Evolutionary conservation across 2,113 vertebrate genomes (phyloP).

Genomic region (Sula dactylatra): DNA sequence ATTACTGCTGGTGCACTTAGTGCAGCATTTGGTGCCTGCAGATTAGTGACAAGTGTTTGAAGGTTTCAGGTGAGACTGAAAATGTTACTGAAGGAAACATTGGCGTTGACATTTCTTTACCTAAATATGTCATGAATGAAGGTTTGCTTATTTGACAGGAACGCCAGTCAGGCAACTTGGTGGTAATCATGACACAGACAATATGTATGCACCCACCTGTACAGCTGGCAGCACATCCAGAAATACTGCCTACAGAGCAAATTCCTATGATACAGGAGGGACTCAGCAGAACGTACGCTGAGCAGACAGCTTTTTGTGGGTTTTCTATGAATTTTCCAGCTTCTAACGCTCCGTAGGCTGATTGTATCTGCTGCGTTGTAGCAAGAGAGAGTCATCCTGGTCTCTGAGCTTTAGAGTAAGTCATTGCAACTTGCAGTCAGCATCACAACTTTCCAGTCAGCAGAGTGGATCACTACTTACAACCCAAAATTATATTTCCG

Average conservation of each 20-base stretch:
- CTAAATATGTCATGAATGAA: not conserved
- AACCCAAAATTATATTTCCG: not conserved
- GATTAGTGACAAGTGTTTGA: not conserved
- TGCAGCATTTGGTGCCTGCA: not conserved
- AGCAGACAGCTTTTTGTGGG: not conserved
- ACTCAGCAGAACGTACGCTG: not conserved
- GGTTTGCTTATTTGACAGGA: not conserved
- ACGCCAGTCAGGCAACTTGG: not conserved
- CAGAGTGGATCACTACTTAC: not conserved
- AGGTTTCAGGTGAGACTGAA: not conserved
- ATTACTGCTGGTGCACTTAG: not conserved
- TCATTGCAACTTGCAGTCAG: not conserved
- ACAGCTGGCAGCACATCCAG: not conserved
- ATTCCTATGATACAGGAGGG: not conserved
- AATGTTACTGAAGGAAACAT: not conserved
- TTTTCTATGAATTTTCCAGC: not conserved
- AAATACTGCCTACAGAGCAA: not conserved
- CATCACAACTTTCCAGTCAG: not conserved
- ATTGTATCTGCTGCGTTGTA: not conserved
- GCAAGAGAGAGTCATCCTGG: not conserved
- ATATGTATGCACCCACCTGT: constrained; percentile 5
- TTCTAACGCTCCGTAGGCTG: not conserved
- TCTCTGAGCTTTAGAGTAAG: not conserved
- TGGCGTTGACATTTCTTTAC: not conserved
- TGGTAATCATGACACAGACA: not conserved